phyloP scores from a whole-genome alignment of 2,888 invertebrate species.

The Xestia c-nigrum region DNA sequence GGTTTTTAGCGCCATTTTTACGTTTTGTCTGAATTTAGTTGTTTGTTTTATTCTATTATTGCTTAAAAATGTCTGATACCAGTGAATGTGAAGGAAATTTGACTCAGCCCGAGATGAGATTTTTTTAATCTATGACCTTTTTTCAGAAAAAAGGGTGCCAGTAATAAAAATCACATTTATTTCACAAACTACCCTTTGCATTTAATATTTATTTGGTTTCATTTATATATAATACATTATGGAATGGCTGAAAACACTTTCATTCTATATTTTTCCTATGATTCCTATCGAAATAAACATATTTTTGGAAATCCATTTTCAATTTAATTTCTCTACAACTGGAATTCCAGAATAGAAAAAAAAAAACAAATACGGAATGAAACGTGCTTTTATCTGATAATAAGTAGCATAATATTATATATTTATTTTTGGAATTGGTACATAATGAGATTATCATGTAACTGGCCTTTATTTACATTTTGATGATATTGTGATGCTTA shows the following conservation, averaged over 20 bases:
- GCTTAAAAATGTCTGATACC: too few relatives aligned
- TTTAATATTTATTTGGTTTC: conserved; percentile 56
- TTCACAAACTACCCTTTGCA: conserved; percentile 32
- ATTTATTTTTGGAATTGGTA: conserved; percentile 55
- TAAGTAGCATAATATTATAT: conserved; percentile 45
- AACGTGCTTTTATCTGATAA: conserved; percentile 43
- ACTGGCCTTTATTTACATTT: conserved; percentile 69
- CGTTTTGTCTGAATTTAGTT: too few relatives aligned
- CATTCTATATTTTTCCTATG: conserved; percentile 23
- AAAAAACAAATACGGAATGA: conserved; percentile 47
- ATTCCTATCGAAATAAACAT: neutral
- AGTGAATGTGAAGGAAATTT: too few relatives aligned
- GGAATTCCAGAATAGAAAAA: conserved; percentile 50
- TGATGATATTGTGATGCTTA: conserved; percentile 60
- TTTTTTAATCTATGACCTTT: neutral
- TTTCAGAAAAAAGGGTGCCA: neutral
- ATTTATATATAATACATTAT: conserved; percentile 45
- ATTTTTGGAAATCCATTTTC: neutral
- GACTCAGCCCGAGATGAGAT: too few relatives aligned
- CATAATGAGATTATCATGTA: conserved; percentile 45
- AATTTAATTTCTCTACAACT: conserved; percentile 30
- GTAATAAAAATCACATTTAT: conserved; percentile 20
- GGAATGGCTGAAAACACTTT: conserved; percentile 56
- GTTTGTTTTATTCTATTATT: too few relatives aligned
- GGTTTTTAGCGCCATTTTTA: too few relatives aligned